phyloP scores from a whole-genome alignment of 1,140 invertebrate species.

The Doryteuthis pealeii region DNA sequence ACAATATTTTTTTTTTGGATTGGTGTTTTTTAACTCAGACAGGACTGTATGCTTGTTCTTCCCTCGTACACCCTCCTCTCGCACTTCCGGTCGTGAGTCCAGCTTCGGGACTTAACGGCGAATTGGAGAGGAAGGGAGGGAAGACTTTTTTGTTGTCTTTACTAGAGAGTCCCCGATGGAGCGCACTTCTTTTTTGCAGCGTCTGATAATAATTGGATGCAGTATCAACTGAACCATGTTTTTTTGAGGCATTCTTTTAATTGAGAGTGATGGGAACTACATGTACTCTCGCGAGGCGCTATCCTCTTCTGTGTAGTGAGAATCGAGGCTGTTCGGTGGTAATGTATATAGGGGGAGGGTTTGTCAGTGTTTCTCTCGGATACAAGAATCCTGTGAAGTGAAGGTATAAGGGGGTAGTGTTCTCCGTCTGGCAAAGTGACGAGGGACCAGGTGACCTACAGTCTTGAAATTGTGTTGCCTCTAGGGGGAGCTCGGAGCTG shows the following conservation, averaged over 20 bases:
- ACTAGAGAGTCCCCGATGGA: slow-evolving; percentile 15
- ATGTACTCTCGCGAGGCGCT: neutral
- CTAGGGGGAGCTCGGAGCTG: slow-evolving; percentile 34
- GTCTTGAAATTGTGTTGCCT: slow-evolving; percentile 47
- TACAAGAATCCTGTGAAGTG: slow-evolving; percentile 28
- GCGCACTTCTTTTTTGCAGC: neutral
- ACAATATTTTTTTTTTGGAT: too few species aligned
- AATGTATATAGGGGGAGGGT: neutral
- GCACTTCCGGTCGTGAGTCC: slow-evolving; percentile 34
- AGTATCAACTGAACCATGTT: slow-evolving; percentile 22
- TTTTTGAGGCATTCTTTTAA: neutral
- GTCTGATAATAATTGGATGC: slow-evolving; percentile 15
- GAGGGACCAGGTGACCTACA: slow-evolving; percentile 42
- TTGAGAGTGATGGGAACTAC: neutral
- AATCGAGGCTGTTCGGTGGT: slow-evolving; percentile 16
- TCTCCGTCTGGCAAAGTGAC: slow-evolving; percentile 30
- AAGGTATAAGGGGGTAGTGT: slow-evolving; percentile 39
- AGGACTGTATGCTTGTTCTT: slow-evolving; percentile 51
- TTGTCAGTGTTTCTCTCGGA: slow-evolving; percentile 11
- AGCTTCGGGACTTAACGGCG: slow-evolving; percentile 30
- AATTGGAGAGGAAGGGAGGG: slow-evolving; percentile 50
- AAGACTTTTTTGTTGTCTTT: slow-evolving; percentile 47
- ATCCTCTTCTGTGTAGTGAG: slow-evolving; percentile 16
- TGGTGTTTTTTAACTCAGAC: slow-evolving; percentile 43
- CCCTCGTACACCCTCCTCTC: slow-evolving; percentile 40